A percentile compares a stretch with the other conserved stretches of the same genome.
Evolutionary conservation across 2,797 vertebrate species (phyloP).

Genomic region (Mallotus villosus): DNA sequence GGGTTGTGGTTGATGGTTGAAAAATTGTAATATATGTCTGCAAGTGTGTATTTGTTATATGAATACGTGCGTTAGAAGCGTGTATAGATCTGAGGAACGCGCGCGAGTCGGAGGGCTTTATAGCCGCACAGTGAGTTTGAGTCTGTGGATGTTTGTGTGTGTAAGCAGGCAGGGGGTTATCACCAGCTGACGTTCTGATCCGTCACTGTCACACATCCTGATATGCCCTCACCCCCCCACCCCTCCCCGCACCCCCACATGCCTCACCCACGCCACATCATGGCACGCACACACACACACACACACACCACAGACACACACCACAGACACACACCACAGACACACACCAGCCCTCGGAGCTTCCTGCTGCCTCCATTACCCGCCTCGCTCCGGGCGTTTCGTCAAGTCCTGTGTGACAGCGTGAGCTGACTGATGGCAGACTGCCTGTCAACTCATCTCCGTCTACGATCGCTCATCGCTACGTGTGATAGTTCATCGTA

Average conservation of each 20-base stretch:
- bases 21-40: neutral
- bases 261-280: too few relatives aligned
- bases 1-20: neutral
- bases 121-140: neutral
- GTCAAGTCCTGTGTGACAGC: constrained; percentile 1
- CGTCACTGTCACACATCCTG: neutral
- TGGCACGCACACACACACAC: too few relatives aligned
- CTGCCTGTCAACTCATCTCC: constrained; percentile 6
- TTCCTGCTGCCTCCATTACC: constrained; percentile 17
- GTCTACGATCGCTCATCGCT: constrained; percentile 5
- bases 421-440: neutral
- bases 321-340: too few relatives aligned
- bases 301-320: too few relatives aligned
- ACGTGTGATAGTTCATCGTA: neutral
- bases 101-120: too few relatives aligned
- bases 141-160: neutral
- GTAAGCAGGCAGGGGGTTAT: neutral
- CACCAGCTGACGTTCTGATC: neutral
- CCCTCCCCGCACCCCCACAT: neutral
- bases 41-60: neutral
- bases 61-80: neutral
- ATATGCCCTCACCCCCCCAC: neutral
- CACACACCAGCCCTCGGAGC: constrained; percentile 14
- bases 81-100: neutral
- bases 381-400: neutral